Evolutionary conservation across 2,113 vertebrate species (phyloP), one percentile per base, ranked within the genome.

Genomic region (Thoracochromis brauschi): DNA sequence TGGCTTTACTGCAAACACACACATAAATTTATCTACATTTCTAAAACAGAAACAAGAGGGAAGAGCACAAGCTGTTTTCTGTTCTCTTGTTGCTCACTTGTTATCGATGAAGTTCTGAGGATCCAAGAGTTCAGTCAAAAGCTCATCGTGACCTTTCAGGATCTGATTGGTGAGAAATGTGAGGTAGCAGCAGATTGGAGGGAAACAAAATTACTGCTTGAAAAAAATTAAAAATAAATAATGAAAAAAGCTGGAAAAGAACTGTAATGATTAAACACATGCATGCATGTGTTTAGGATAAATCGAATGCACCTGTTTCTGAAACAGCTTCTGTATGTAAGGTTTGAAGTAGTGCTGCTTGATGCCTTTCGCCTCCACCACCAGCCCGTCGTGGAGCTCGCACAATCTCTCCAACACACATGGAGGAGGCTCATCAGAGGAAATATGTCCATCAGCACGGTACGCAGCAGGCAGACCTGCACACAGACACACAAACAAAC

Each of bases 291-390:
- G 45, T 51, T 78, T 17, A 1, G 57, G 63, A 57, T 16, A 8
- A 55, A 29, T 0, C 0, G 13, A 14, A 51, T 11, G 40, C 42
- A 99, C 99, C 97, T 97, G 97, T 92, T 94, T 98, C 31, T 98
- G 96, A 93, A 97, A 98, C 2, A 99, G 97, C 42, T 97, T 98
- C 84, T 97, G 96, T 65, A 99, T 98, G 95, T 99, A 99, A 0
- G 99, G 98, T 85, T 97, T 99, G 92, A 99, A 99, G 93, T 99
- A 99, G 96, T 99, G 98, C 86, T 99, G 98, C 82, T 99, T 99
- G 95, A 99, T 99, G 91, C 98, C 98, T 89, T 99, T 99, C 0
- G 99, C 99, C 86, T 99, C 99, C 53, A 99, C 97, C 9, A 97
- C 94, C 90, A 99, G 97, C 11, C 99, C 99, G 0, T 99, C 98